Evolutionary conservation across 2,888 invertebrate genomes (phyloP).

Genomic region (Syrista parreyssii): DNA sequence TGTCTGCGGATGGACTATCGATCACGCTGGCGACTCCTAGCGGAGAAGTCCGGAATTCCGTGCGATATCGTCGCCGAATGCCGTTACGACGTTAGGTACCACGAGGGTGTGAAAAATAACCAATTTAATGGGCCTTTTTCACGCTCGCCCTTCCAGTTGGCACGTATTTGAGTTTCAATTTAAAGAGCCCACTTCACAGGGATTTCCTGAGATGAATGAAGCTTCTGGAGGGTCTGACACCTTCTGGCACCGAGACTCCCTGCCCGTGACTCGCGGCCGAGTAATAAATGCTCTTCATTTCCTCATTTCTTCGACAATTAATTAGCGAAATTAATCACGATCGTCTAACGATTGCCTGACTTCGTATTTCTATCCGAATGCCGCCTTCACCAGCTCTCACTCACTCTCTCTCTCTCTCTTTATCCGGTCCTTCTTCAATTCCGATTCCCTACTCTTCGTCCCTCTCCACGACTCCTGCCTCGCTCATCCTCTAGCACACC

Average conservation of each 20-base stretch:
- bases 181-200: slow-evolving; percentile 30
- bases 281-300: slow-evolving; percentile 31
- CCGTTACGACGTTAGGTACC: not conserved
- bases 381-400: not conserved
- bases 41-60: not conserved
- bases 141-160: not conserved
- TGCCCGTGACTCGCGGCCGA: slow-evolving; percentile 5
- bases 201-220: slow-evolving; percentile 34
- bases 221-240: slow-evolving; percentile 13
- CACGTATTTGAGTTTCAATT: slow-evolving; percentile 38
- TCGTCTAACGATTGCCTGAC: slow-evolving; percentile 13
- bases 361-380: not conserved
- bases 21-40: not conserved
- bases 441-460: not conserved
- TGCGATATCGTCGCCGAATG: not conserved
- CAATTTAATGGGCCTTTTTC: slow-evolving; percentile 16
- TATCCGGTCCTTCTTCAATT: not conserved
- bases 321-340: slow-evolving; percentile 30
- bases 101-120: slow-evolving; percentile 32
- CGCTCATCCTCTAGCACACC: not conserved
- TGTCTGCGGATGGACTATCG: not conserved
- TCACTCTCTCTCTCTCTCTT: not conserved
- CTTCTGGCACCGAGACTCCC: not conserved
- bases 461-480: not conserved
- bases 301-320: slow-evolving; percentile 26